These are phyloP conservation scores for Hydrophis major DNA, from an alignment of 2,797 vertebrate genomes.

Conservation along the genomic window DNA sequence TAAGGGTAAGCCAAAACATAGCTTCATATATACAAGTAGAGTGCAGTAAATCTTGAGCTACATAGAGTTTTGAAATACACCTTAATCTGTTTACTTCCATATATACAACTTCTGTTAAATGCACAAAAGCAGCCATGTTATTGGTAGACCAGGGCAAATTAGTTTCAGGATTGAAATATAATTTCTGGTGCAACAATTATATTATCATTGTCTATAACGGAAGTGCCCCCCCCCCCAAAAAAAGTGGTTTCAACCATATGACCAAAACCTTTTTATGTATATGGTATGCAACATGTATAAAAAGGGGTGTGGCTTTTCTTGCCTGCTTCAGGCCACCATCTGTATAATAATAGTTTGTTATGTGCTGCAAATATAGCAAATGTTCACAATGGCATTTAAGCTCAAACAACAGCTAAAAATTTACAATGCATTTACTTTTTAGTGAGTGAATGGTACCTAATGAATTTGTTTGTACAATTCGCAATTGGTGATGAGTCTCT, in stretches of 20 bases:
- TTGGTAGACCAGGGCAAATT: not conserved
- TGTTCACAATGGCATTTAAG: not conserved
- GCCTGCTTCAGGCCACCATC: not conserved
- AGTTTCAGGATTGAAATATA: not conserved
- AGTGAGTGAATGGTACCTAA: not conserved
- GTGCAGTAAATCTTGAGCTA: not conserved
- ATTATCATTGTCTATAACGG: not conserved
- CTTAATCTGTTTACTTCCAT: not conserved
- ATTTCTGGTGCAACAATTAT: not conserved
- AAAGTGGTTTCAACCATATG: not conserved
- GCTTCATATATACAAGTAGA: not conserved
- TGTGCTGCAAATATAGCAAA: not conserved
- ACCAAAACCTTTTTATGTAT: not conserved
- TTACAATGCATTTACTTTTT: not conserved
- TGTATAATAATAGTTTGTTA: not conserved
- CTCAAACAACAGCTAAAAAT: not conserved
- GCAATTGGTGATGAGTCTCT: not conserved
- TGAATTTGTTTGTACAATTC: not conserved
- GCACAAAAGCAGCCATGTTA: not conserved
- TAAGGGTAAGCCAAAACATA: not conserved
- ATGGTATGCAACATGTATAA: not conserved
- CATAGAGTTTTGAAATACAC: not conserved
- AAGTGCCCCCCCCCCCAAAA: not conserved
- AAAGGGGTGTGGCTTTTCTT: not conserved
- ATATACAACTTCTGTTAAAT: not conserved